These are phyloP conservation scores for Gastrophryne carolinensis DNA, from an alignment of 2,797 vertebrate genomes.

Conservation along the genomic window DNA sequence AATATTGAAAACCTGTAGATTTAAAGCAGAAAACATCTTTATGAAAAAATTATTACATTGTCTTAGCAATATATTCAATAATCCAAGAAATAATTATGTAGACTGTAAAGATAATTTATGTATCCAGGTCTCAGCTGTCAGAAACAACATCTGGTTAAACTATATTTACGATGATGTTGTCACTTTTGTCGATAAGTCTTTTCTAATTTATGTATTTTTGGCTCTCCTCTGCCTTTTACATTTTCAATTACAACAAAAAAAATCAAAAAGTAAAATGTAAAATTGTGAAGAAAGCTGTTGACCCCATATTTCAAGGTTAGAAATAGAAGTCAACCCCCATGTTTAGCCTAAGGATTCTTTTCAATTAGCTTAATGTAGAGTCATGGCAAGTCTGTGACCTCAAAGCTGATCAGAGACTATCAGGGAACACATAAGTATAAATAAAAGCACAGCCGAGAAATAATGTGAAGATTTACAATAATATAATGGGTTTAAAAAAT, in stretches of 20 bases:
- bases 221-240: not conserved
- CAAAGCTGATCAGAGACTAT: not conserved
- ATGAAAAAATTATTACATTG: too few species aligned
- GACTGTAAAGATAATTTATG: not conserved
- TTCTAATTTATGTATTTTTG: not conserved
- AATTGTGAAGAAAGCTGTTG: not conserved
- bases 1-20: too few species aligned
- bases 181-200: not conserved
- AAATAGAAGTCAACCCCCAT: not conserved
- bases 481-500: not conserved
- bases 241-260: not conserved
- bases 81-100: not conserved
- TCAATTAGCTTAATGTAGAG: conserved; percentile 22
- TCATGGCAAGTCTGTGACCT: not conserved
- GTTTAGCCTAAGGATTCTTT: not conserved
- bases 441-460: not conserved
- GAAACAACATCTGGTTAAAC: not conserved
- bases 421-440: not conserved
- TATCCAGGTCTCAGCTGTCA: not conserved
- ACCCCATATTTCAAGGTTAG: conserved; percentile 11
- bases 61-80: not conserved
- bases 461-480: not conserved
- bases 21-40: too few species aligned
- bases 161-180: not conserved
- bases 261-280: not conserved